A percentile compares a stretch with the other conserved stretches of the same genome.
Evolutionary conservation across 1,140 invertebrate species (phyloP).

Genomic region (Pachypeltis micranthus): DNA sequence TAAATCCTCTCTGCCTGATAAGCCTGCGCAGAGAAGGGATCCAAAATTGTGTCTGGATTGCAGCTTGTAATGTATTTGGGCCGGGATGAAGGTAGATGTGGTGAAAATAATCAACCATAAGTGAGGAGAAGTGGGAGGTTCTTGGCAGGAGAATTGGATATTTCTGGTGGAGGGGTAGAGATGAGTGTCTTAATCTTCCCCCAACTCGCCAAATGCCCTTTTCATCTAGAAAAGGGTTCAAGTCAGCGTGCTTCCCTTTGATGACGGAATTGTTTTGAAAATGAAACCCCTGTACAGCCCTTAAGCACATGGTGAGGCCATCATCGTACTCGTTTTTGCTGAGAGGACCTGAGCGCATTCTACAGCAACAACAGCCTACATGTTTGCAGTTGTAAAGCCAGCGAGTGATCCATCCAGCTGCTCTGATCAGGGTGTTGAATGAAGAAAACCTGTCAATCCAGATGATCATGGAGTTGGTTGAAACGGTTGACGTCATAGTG

Average conservation of each 20-base stretch:
- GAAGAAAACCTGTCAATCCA: background rate
- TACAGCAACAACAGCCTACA: background rate
- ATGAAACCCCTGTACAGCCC: background rate
- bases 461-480: background rate
- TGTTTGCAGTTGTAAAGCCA: background rate
- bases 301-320: background rate
- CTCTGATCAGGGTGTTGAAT: background rate
- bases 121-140: too few species aligned
- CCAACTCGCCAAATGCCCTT: background rate
- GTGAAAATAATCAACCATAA: too few species aligned
- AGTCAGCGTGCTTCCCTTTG: too few species aligned
- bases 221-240: too few species aligned
- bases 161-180: background rate
- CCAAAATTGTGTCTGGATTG: slow-evolving; percentile 25
- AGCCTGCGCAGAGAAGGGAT: slow-evolving; percentile 21
- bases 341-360: background rate
- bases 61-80: slow-evolving; percentile 26
- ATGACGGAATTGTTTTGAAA: background rate
- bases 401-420: background rate
- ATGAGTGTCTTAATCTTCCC: background rate
- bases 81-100: slow-evolving; percentile 30
- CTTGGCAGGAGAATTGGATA: too few species aligned
- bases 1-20: slow-evolving; percentile 20
- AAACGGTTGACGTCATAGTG: background rate
- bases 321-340: background rate